phyloP scores from a whole-genome alignment of 2,113 vertebrate genomes.

The Melanostigma gelatinosum region DNA sequence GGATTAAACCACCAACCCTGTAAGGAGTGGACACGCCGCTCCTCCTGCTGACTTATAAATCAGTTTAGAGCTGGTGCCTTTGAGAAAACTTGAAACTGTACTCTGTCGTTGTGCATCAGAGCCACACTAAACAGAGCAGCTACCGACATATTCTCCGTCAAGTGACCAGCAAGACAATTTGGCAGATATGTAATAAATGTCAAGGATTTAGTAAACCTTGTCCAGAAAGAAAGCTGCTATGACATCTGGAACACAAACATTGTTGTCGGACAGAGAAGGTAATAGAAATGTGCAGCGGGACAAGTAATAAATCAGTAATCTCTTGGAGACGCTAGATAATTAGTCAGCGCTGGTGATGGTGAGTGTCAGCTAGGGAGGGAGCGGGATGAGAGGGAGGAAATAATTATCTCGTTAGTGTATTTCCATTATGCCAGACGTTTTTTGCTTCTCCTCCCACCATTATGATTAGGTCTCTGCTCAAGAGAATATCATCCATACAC shows the following conservation, averaged over 20 bases:
- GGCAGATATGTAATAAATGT: not conserved
- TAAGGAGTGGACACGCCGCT: too few species aligned
- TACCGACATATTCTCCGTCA: not conserved
- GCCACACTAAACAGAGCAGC: not conserved
- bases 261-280: not conserved
- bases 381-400: conserved; percentile 30
- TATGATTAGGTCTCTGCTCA: conserved; percentile 42
- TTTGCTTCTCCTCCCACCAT: conserved; percentile 34
- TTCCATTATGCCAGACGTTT: conserved; percentile 38
- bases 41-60: too few species aligned
- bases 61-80: too few species aligned
- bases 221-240: not conserved
- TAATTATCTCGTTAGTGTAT: conserved; percentile 54
- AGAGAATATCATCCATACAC: conserved; percentile 22
- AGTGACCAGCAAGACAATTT: not conserved
- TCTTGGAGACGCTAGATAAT: conserved; percentile 36
- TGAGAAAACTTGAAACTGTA: not conserved
- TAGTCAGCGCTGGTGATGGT: conserved; percentile 32
- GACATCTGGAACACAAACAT: not conserved
- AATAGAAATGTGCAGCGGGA: conserved; percentile 24
- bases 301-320: conserved; percentile 40
- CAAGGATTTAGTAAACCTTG: not conserved
- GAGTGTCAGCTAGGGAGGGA: conserved; percentile 22
- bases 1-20: too few species aligned
- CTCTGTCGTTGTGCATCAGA: not conserved